These are phyloP conservation scores for Crocodylus rhombifer DNA, from an alignment of 2,797 vertebrate genomes.

Conservation along the genomic window DNA sequence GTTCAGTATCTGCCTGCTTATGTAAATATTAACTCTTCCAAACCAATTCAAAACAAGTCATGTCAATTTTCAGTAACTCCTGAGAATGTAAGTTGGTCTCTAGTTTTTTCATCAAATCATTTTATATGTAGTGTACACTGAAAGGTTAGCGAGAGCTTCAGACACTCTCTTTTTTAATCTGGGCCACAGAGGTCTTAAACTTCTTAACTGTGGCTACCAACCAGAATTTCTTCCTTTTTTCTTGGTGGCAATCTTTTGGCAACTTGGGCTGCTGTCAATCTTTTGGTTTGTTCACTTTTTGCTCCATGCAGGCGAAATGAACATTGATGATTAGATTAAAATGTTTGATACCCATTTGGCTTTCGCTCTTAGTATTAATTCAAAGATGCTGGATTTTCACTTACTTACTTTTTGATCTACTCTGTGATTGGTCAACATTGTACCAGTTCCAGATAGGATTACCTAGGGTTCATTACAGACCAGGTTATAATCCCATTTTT, in stretches of 20 bases:
- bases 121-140: neutral
- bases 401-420: neutral
- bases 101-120: too few relatives aligned
- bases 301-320: neutral
- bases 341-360: neutral
- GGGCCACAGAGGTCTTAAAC: neutral
- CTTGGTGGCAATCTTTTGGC: slow-evolving; percentile 36
- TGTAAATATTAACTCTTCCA: neutral
- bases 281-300: slow-evolving; percentile 23
- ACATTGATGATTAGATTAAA: slow-evolving; percentile 6
- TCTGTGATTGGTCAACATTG: neutral
- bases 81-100: neutral
- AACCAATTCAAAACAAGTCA: neutral
- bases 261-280: slow-evolving; percentile 41
- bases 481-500: accelerated
- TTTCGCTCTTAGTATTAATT: slow-evolving; percentile 36
- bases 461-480: neutral
- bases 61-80: neutral
- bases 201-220: neutral
- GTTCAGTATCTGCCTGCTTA: neutral
- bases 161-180: neutral
- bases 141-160: neutral
- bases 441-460: neutral
- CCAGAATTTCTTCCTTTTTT: neutral
- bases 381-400: slow-evolving; percentile 39